Conservation (phyloP, 2,797 vertebrate species). For the Thaleichthys pacificus region DNA sequence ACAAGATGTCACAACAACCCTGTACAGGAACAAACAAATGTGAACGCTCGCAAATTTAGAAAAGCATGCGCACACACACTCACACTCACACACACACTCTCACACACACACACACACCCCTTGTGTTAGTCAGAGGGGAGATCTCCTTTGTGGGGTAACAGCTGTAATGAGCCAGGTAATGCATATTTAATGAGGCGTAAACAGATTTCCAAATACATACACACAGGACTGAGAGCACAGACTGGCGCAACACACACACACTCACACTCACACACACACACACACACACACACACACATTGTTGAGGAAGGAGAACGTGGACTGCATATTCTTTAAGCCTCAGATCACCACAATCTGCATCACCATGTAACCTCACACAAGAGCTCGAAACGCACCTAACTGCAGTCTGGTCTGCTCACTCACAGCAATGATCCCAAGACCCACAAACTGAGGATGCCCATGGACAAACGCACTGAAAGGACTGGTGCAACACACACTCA, state of each 20-base stretch:
- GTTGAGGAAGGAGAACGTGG: too few species aligned
- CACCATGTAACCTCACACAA: too few species aligned
- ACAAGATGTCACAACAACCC: too few species aligned
- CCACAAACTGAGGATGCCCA: background rate
- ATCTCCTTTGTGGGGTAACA: slow-evolving; percentile 61
- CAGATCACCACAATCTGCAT: too few species aligned
- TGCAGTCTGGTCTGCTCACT: background rate
- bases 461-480: too few species aligned
- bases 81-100: slow-evolving; percentile 27
- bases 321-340: too few species aligned
- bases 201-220: slow-evolving; percentile 67
- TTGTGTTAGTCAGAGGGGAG: slow-evolving; percentile 56
- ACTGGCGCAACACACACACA: slow-evolving; percentile 1
- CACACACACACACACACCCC: slow-evolving; percentile 46
- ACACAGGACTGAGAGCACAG: slow-evolving; percentile 40
- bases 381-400: too few species aligned
- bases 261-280: background rate
- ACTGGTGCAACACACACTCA: too few species aligned
- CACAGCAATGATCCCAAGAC: too few species aligned
- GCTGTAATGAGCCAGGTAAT: slow-evolving; percentile 82
- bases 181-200: slow-evolving; percentile 81
- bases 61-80: slow-evolving; percentile 7
- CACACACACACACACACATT: background rate
- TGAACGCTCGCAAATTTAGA: too few species aligned
- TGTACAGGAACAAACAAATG: too few species aligned